Base-by-base conservation (phyloP, 2,113 vertebrate genomes). In the Egretta garzetta region DNA sequence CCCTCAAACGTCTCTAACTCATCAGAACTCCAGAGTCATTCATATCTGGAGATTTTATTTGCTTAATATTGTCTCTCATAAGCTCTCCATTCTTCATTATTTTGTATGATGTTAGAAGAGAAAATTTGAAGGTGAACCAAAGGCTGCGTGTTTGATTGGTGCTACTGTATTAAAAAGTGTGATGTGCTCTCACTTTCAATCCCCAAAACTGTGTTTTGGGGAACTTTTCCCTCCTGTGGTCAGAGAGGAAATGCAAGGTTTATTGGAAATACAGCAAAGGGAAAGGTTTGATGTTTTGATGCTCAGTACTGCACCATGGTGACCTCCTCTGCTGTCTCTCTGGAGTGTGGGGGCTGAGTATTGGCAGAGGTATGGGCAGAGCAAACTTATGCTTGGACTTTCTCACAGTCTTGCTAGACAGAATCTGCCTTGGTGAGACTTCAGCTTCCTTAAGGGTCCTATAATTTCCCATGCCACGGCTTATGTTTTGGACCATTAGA, bases 111-210 rank as follows among this genome's bases (percentile, higher is more conserved):
- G 10, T 80, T 95, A 94, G 86, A 94, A 66, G 92, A 88, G 55
- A 66, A 91, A 81, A 90, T 64, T 37, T 81, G 71, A 91, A 93
- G 88, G 50, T 90, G 67, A 94, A 96, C 70, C 72, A 87, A 96
- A 92, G 77, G 58, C 79, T 97, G 87, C 35, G 77, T 93, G 94
- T 60, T 93, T 74, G 59, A 62, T 64, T 53, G 32, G 81, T 88
- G 70, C 89, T 95, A 45, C 86, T 95, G 33, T 87, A 64, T 82
- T 86, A 30, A 72, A 86, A 87, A 89, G 88, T 62, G 80, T 80
- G 55, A 67, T 95, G 71, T 67, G 62, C 70, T 94, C 82, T 96
- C 58, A 12, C 87, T 97, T 94, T 89, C 62, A 84, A 9, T 94
- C 92, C 66, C 91, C 52, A 88, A 94, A 96, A 86, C 92, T 70